A percentile compares a stretch with the other conserved stretches of the same genome.
Conservation (phyloP, 2,888 invertebrate species). For the Agriopis marginaria region DNA sequence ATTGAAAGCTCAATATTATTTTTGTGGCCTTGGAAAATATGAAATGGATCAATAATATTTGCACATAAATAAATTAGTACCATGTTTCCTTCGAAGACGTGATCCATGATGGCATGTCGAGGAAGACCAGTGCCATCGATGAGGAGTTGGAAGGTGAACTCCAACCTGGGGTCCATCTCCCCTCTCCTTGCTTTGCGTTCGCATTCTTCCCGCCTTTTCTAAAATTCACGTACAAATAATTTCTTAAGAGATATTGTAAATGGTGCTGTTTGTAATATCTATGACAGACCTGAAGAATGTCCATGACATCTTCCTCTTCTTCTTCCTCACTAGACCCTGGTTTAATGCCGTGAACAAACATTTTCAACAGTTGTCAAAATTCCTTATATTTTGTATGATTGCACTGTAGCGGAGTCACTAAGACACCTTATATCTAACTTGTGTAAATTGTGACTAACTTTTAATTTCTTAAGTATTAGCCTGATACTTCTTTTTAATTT, state of each 20-base stretch:
- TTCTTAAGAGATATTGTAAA: background rate
- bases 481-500: background rate
- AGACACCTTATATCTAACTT: constrained; percentile 9
- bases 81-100: constrained; percentile 96
- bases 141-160: constrained; percentile 95
- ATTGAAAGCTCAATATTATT: constrained; percentile 27
- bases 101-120: constrained; percentile 95
- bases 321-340: constrained; percentile 86
- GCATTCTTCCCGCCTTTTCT: constrained; percentile 94
- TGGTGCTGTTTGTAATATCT: background rate
- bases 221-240: constrained; percentile 40
- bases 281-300: constrained; percentile 76
- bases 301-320: constrained; percentile 86
- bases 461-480: background rate
- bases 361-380: constrained; percentile 48
- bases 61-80: constrained; percentile 65
- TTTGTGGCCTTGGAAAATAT: background rate
- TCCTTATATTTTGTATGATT: background rate
- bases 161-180: constrained; percentile 96
- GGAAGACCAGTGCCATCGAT: constrained; percentile 94
- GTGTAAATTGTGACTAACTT: background rate
- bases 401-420: background rate
- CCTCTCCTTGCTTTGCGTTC: constrained; percentile 95
- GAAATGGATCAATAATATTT: background rate
- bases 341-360: constrained; percentile 87